phyloP scores from a whole-genome alignment of 2,888 invertebrate species.

The Sinelater perroti region DNA sequence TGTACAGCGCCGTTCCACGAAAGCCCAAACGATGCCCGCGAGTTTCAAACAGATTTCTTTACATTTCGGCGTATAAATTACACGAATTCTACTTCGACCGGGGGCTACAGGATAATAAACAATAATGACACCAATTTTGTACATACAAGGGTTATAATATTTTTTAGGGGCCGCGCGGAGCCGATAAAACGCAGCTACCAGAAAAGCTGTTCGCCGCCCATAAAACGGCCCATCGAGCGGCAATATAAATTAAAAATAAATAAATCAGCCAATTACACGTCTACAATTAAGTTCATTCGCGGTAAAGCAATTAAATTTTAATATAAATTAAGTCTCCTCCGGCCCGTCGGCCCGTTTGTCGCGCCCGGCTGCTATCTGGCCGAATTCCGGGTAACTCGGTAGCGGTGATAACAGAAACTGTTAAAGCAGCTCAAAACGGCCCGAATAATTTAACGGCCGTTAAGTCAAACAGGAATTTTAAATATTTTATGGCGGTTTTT shows the following conservation, averaged over 20 bases:
- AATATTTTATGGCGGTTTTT: constrained; percentile 22
- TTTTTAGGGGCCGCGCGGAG: constrained; percentile 8
- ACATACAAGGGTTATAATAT: constrained; percentile 7
- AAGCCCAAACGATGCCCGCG: constrained; percentile 22
- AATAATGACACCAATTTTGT: constrained; percentile 31
- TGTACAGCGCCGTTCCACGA: not conserved
- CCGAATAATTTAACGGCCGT: constrained; percentile 20
- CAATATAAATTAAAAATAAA: constrained; percentile 37
- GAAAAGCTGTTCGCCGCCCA: constrained; percentile 16
- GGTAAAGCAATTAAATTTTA: constrained; percentile 34
- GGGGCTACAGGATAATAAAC: constrained; percentile 27
- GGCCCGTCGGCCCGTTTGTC: constrained; percentile 29
- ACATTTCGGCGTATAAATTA: constrained; percentile 18
- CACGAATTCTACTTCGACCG: constrained; percentile 20
- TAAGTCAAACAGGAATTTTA: constrained; percentile 22
- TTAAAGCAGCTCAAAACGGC: constrained; percentile 18
- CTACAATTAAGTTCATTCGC: constrained; percentile 34
- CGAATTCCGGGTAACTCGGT: constrained; percentile 26
- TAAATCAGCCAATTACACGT: constrained; percentile 29
- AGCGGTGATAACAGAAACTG: constrained; percentile 25
- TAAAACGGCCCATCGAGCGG: constrained; percentile 25
- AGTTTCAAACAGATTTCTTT: constrained; percentile 25
- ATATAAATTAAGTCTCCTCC: constrained; percentile 30
- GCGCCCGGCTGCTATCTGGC: constrained; percentile 22
- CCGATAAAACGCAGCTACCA: constrained; percentile 22